Base-by-base conservation (phyloP, 2,888 invertebrate species). In the Nysson spinosus region DNA sequence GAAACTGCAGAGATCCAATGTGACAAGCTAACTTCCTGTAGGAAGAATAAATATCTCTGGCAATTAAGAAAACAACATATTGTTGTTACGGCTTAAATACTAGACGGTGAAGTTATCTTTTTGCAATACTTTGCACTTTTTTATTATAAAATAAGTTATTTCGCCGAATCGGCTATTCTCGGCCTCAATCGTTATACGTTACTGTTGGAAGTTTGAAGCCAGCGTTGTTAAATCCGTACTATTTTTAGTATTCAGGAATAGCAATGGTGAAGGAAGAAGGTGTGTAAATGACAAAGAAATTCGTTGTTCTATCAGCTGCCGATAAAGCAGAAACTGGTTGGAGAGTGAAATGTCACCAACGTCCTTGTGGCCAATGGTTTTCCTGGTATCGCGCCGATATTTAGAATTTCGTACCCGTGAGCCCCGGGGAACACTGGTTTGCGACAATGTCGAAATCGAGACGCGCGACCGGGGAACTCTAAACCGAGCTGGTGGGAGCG, bases 241-340 rank as follows among this genome's bases (percentile, higher is more conserved):
- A 69, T 69, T 69, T 58, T 69, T 58, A 58, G 55, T 42, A 44
- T 22, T 22, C 20, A 5, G 19, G 43, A 52, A 49, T 64, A 40
- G 43, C 34, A 56, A 47, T 56, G 34, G 30, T 52, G 35, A 12
- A 52, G 43, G 63, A 62, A 40, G 11, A 22, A 28, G 22, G 19
- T 42, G 19, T 14, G 6, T 57, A 50, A 55, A 43, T 32, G 40
- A 9, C 37, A 12, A 44, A 43, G 51, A 28, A 42, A 16, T 30
- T 11, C 24, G 24, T 11, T 5, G 50, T 17, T 35, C 44, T 79
- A 81, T 80, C 81, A 69, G 60, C 78, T 43, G 81, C 64, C 75
- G 83, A 83, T 83, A 83, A 81, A 69, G 63, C 75, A 78, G 79
- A 68, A 62, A 62, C 32, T 46, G 50, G 32, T 17, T 17, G 32